A percentile compares a stretch with the other conserved stretches of the same genome.
Evolutionary conservation across 2,797 vertebrate genomes (phyloP).

Genomic region (Sphenopsis melanotis): DNA sequence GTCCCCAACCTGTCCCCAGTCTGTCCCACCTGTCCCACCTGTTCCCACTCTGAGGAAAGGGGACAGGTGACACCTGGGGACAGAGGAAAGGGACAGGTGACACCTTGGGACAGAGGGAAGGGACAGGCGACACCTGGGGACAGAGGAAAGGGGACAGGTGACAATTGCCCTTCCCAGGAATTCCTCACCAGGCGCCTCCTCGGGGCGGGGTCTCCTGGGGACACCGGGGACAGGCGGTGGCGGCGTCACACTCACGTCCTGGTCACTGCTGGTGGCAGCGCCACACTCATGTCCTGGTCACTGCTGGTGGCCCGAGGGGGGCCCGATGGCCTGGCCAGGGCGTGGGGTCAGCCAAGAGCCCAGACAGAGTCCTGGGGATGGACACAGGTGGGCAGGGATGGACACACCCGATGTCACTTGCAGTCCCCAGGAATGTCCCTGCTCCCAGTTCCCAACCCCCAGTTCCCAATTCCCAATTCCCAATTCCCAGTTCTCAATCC

Average conservation of each 20-base stretch:
- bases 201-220: neutral
- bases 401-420: too few species aligned
- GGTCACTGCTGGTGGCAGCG: accelerated
- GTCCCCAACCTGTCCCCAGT: neutral
- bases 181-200: neutral
- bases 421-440: too few species aligned
- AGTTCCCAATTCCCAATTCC: too few species aligned
- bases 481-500: too few species aligned
- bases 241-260: accelerated
- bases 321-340: neutral
- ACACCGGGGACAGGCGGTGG: neutral
- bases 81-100: neutral
- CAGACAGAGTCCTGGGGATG: neutral
- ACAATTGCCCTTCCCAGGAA: neutral
- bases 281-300: too few species aligned
- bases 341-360: neutral
- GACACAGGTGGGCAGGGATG: too few species aligned
- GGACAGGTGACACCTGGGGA: too few species aligned
- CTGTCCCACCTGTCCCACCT: neutral
- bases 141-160: neutral
- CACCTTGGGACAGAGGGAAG: too few species aligned
- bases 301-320: accelerated
- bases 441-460: too few species aligned
- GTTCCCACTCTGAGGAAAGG: too few species aligned
- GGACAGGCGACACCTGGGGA: too few species aligned